These are phyloP conservation scores for Timandra comae DNA, from an alignment of 2,888 invertebrate genomes.

Conservation along the genomic window DNA sequence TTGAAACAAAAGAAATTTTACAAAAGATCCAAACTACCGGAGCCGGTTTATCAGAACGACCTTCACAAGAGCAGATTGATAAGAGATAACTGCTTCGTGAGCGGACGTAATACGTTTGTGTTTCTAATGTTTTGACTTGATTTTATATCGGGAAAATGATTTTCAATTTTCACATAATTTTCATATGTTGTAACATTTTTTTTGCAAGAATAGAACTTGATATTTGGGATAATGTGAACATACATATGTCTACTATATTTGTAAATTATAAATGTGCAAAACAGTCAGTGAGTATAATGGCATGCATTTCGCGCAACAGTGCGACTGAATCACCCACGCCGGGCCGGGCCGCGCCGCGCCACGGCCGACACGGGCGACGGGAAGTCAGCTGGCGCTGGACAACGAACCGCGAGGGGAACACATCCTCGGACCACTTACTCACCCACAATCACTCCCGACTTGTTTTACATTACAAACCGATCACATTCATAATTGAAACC, in stretches of 20 bases:
- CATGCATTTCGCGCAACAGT: constrained; percentile 45
- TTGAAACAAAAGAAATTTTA: too few species aligned
- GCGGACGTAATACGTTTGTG: constrained; percentile 1
- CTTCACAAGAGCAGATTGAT: constrained; percentile 72
- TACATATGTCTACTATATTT: neutral
- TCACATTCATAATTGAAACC: constrained; percentile 39
- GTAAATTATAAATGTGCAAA: constrained; percentile 4
- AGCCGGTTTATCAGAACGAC: constrained; percentile 53
- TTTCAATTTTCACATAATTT: too few species aligned
- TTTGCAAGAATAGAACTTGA: too few species aligned
- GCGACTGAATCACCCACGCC: constrained; percentile 17
- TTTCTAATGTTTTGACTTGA: constrained; percentile 4
- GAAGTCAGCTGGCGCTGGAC: constrained; percentile 51
- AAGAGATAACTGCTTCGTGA: constrained; percentile 55
- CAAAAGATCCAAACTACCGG: too few species aligned
- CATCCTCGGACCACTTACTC: constrained; percentile 14
- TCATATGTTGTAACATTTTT: too few species aligned
- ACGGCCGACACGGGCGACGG: constrained; percentile 49
- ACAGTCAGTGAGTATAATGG: constrained; percentile 1
- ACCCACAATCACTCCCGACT: constrained; percentile 24
- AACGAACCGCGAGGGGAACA: constrained; percentile 19
- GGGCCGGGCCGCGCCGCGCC: constrained; percentile 2
- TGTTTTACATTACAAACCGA: constrained; percentile 38
- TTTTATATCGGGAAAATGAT: too few species aligned
- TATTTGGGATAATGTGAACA: too few species aligned